phyloP scores from a whole-genome alignment of 2,888 invertebrate species.

The Dynastes grantii region DNA sequence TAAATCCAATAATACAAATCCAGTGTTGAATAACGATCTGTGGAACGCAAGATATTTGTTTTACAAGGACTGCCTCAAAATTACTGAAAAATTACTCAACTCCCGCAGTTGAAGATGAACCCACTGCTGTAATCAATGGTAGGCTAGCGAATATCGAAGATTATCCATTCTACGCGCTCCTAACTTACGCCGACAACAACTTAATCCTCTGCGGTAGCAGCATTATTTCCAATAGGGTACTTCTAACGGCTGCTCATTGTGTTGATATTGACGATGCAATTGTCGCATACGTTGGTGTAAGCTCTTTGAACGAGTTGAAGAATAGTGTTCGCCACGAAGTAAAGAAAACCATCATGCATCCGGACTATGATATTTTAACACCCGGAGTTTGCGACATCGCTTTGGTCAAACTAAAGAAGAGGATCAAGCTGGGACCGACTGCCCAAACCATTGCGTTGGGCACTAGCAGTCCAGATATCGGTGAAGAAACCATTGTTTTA shows the following conservation, averaged over 20 bases:
- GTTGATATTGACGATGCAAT: not conserved
- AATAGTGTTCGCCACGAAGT: not conserved
- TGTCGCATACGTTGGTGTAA: not conserved
- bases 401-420: conserved; percentile 7
- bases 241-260: conserved; percentile 34
- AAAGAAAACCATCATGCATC: not conserved
- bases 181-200: not conserved
- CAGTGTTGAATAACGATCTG: too few species aligned
- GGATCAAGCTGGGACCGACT: not conserved
- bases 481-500: not conserved
- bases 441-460: not conserved
- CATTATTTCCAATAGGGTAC: not conserved
- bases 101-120: not conserved
- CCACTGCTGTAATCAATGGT: conserved; percentile 8
- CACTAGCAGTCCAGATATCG: not conserved
- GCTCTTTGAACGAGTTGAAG: not conserved
- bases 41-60: too few species aligned
- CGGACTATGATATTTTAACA: not conserved
- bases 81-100: too few species aligned
- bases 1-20: too few species aligned
- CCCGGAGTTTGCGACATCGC: not conserved
- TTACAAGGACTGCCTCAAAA: too few species aligned
- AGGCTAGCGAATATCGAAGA: conserved; percentile 1
- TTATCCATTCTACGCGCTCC: conserved; percentile 12
- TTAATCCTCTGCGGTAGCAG: not conserved